Conservation (phyloP, 2,113 vertebrate genomes). For the Phainopepla nitens region DNA sequence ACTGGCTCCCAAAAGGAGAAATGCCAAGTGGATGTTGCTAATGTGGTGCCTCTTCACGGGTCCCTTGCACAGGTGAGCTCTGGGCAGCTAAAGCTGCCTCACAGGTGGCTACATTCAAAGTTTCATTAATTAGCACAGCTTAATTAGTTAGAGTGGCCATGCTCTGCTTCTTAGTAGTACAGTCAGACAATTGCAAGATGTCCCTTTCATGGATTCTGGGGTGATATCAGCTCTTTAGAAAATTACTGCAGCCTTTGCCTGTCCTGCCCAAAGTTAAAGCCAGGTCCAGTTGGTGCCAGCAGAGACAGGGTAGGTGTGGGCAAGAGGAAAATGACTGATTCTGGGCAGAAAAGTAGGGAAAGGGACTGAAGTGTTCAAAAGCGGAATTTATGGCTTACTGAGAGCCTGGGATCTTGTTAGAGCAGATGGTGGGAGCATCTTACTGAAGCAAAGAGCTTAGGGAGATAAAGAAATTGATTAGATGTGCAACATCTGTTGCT, state of each 20-base stretch:
- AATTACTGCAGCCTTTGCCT: neutral
- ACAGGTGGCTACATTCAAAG: neutral
- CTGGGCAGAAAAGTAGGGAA: neutral
- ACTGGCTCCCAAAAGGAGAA: neutral
- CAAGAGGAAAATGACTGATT: neutral
- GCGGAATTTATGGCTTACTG: neutral
- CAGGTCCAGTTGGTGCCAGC: neutral
- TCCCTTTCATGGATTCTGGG: neutral
- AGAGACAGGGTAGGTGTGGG: neutral
- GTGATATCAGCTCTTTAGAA: neutral
- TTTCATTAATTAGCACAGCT: neutral
- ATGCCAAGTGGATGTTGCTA: neutral
- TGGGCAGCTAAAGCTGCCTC: neutral
- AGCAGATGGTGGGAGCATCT: conserved; percentile 14
- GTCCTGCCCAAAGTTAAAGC: neutral
- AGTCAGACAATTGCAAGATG: neutral
- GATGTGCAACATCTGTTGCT: neutral
- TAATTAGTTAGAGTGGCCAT: neutral
- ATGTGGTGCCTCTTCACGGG: neutral
- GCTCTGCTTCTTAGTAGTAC: neutral
- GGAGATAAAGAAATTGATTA: conserved; percentile 28
- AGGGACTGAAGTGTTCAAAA: neutral
- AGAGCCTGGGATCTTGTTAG: neutral
- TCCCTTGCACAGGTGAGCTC: neutral
- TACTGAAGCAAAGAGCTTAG: conserved; percentile 1